phyloP scores from a whole-genome alignment of 2,113 vertebrate species.

The Cyprinus carpio region DNA sequence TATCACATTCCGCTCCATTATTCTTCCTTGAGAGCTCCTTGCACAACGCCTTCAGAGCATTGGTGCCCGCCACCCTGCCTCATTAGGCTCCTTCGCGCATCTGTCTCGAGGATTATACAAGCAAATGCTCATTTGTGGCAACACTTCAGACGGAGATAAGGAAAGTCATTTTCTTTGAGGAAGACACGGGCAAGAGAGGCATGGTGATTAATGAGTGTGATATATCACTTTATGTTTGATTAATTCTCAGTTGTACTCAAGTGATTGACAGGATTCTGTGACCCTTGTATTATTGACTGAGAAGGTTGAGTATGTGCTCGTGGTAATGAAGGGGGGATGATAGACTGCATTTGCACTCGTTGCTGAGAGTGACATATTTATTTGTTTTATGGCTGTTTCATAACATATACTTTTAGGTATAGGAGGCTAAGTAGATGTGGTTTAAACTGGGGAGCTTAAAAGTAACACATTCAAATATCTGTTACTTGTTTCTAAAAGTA shows the following conservation, averaged over 20 bases:
- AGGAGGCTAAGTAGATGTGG: constrained; percentile 52
- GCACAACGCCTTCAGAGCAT: constrained; percentile 32
- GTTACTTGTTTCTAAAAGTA: background rate
- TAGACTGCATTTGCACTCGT: background rate
- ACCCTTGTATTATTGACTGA: constrained; percentile 20
- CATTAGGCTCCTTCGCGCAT: constrained; percentile 37
- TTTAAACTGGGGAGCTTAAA: constrained; percentile 21
- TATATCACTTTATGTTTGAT: constrained; percentile 33
- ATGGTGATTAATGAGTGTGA: constrained; percentile 24
- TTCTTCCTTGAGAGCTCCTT: constrained; percentile 60
- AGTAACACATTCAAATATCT: background rate
- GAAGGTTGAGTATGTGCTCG: constrained; percentile 17
- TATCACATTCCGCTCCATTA: constrained; percentile 40
- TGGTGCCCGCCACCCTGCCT: constrained; percentile 42
- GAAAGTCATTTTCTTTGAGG: constrained; percentile 27
- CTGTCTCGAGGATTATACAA: constrained; percentile 35
- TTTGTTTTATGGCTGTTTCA: constrained; percentile 50
- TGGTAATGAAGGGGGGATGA: background rate
- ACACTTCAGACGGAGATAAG: constrained; percentile 22
- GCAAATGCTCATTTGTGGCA: constrained; percentile 36
- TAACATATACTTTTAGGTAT: constrained; percentile 11
- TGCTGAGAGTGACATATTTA: constrained; percentile 46
- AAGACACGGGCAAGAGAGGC: background rate
- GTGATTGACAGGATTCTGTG: constrained; percentile 31
- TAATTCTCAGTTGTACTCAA: constrained; percentile 14